Evolutionary conservation across 2,113 vertebrate species (phyloP).

Genomic region (Zeus faber): DNA sequence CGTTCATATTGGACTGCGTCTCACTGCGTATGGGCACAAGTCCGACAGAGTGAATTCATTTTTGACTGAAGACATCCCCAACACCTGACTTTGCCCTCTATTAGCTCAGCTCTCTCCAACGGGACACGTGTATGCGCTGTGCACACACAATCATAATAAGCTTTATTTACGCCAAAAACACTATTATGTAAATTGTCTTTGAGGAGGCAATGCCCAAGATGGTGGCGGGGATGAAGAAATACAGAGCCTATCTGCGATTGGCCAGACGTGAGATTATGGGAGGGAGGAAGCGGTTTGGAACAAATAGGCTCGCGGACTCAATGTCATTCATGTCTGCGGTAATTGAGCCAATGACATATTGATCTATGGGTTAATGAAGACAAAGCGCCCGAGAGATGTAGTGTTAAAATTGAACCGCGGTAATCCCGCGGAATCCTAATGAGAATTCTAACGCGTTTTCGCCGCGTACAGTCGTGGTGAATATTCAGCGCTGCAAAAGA

Average conservation of each 20-base stretch:
- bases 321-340: conserved; percentile 58
- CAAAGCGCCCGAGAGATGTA: conserved; percentile 52
- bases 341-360: conserved; percentile 69
- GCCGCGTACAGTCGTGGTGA: conserved; percentile 13
- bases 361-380: conserved; percentile 72
- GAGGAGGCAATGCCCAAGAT: conserved; percentile 22
- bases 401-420: conserved; percentile 41
- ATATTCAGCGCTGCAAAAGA: conserved; percentile 15
- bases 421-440: conserved; percentile 38
- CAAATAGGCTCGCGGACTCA: conserved; percentile 59
- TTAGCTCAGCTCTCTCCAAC: conserved; percentile 29
- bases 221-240: background rate
- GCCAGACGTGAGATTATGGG: conserved; percentile 28
- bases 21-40: too few species aligned
- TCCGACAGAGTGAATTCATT: too few species aligned
- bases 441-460: conserved; percentile 40
- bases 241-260: background rate
- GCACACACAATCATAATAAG: conserved; percentile 31
- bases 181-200: conserved; percentile 39
- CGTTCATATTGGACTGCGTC: too few species aligned
- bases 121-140: conserved; percentile 20
- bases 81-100: conserved; percentile 24
- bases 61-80: too few species aligned
- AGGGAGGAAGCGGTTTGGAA: conserved; percentile 54
- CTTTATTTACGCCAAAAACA: conserved; percentile 56